Conservation (phyloP, 2,797 vertebrate genomes). For the Esox lucius region DNA sequence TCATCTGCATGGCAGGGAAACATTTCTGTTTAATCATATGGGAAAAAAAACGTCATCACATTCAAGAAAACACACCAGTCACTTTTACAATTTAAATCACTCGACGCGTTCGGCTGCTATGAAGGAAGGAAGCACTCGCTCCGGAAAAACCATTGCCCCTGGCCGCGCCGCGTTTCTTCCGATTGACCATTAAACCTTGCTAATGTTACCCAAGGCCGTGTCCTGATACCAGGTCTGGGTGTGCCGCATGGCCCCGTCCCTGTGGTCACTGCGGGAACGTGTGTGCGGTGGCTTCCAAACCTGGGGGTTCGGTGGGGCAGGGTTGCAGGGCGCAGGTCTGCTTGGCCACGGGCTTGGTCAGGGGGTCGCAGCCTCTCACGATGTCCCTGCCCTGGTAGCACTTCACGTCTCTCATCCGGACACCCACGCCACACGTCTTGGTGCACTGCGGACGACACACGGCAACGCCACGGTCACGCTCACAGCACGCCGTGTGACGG, state of each 20-base stretch:
- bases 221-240: neutral
- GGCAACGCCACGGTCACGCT: neutral
- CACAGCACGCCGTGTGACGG: too few relatives aligned
- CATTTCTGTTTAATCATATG: neutral
- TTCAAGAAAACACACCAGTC: neutral
- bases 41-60: slow-evolving; percentile 8
- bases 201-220: neutral
- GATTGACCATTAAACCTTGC: neutral
- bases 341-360: slow-evolving; percentile 90
- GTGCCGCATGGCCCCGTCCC: neutral
- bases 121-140: neutral
- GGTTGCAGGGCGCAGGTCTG: slow-evolving; percentile 93
- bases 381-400: slow-evolving; percentile 95
- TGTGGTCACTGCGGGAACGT: neutral
- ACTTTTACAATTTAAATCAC: neutral
- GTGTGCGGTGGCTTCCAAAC: slow-evolving; percentile 57
- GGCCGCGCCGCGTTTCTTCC: neutral
- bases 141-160: neutral
- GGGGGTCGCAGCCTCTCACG: slow-evolving; percentile 90
- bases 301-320: slow-evolving; percentile 95
- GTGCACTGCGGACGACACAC: slow-evolving; percentile 80
- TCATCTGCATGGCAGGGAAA: slow-evolving; percentile 77
- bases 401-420: slow-evolving; percentile 94
- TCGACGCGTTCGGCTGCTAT: neutral
- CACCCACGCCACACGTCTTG: slow-evolving; percentile 90